Base-by-base conservation (phyloP, 2,113 vertebrate genomes). In the Petroica traversi region DNA sequence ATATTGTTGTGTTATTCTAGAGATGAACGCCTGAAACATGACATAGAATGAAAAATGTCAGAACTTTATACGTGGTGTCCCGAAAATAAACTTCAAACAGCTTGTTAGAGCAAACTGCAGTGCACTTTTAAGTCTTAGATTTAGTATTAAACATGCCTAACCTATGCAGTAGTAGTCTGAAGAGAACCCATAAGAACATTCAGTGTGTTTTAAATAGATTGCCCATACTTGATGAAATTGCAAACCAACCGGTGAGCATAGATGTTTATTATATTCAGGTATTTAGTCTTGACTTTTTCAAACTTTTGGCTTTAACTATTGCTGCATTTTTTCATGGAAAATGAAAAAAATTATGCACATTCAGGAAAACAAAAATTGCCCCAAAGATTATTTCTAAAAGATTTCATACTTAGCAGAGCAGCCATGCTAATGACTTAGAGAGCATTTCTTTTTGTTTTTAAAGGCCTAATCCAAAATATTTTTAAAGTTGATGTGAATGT, bases 381-480 rank as follows among this genome's bases (percentile, higher is more conserved):
- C 38, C 48, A 61, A 89, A 74, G 54, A 66, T 46, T 8, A 25
- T 71, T 92, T 88, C 33, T 66, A n/a, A 58, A 57, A 80, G 14
- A 74, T 80, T 84, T 77, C 29, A 51, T 49, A 73, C 55, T 91
- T 84, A 81, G 43, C 29, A 71, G 84, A 95, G 49, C 48, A 84
- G 15, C 14, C 59, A 12, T 19, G 31, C 28, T 63, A 33, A 63
- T 84, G 77, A 77, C 40, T 84, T 83, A 31, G 24, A 55, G 45
- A 63, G 38, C 38, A 59, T 64, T 90, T 92, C 13, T 67, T 79
- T 85, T 85, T 74, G 80, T 66, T 92, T 85, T 74, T 59, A 95
- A 92, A 88, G 74, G 57, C 77, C 52, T 78, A 76, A 93, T 93
- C 54, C 79, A 86, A 92, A 87, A 61, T 88, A 64, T 82, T 34